A percentile compares a stretch with the other conserved stretches of the same genome.
Evolutionary conservation across 2,113 vertebrate genomes (phyloP).

Genomic region (Okapia johnstoni): DNA sequence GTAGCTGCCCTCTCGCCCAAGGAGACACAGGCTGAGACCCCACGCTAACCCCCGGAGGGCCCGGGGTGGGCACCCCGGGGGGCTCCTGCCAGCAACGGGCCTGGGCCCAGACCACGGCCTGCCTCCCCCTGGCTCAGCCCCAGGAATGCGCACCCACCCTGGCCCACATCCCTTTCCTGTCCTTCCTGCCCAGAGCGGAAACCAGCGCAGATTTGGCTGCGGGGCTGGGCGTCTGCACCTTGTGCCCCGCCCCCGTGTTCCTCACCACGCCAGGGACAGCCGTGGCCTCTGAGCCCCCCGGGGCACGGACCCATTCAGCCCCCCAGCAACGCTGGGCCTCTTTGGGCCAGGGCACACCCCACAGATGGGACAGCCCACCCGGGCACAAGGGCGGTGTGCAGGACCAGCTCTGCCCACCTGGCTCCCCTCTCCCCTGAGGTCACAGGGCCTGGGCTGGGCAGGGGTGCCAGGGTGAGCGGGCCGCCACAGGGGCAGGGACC

Average conservation of each 20-base stretch:
- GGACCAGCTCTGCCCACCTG: background rate
- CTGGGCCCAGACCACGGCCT: background rate
- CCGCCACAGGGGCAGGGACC: background rate
- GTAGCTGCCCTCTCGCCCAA: background rate
- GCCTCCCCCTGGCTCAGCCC: constrained; percentile 71
- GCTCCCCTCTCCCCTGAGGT: background rate
- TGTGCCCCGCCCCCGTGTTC: background rate
- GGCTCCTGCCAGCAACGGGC: background rate
- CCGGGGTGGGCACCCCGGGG: rapidly evolving
- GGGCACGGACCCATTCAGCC: background rate
- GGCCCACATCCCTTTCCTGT: constrained; percentile 77
- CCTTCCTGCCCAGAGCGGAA: constrained; percentile 80
- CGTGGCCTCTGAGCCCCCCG: background rate
- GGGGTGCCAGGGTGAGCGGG: rapidly evolving
- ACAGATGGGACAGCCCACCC: background rate
- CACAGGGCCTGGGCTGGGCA: background rate
- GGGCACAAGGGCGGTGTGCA: background rate
- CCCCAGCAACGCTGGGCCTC: background rate
- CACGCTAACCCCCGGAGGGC: rapidly evolving
- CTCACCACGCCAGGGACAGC: background rate
- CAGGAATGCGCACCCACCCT: constrained; percentile 76
- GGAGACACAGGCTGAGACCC: background rate
- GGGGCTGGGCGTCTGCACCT: background rate
- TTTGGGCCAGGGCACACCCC: background rate
- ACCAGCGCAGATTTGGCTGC: constrained; percentile 63